Conservation (phyloP, 2,113 vertebrate genomes). For the Meleagris gallopavo region DNA sequence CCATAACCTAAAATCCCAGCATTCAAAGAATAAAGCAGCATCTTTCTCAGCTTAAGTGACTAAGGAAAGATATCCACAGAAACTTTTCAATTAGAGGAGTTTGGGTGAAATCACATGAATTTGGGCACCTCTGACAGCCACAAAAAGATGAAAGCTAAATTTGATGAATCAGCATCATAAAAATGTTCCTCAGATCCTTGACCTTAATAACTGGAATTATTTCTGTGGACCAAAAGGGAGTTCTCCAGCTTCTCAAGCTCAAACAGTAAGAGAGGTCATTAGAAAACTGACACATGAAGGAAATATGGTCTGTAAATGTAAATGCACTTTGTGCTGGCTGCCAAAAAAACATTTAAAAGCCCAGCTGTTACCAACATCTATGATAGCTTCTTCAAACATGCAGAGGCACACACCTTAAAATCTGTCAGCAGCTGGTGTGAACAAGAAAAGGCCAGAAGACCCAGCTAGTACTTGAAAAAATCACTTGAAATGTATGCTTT, state of each 20-base stretch:
- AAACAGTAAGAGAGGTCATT: neutral
- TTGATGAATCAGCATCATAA: neutral
- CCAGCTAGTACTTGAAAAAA: neutral
- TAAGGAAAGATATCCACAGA: neutral
- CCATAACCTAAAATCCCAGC: neutral
- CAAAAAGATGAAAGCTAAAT: neutral
- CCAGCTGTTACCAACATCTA: neutral
- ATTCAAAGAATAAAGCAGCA: neutral
- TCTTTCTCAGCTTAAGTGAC: neutral
- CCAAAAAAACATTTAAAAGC: constrained; percentile 34
- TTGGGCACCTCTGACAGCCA: neutral
- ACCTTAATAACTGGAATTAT: neutral
- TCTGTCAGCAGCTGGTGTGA: constrained; percentile 1
- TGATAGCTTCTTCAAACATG: constrained; percentile 24
- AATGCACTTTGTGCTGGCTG: neutral
- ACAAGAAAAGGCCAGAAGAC: constrained; percentile 14
- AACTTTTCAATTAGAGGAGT: neutral
- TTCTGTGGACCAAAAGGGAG: neutral
- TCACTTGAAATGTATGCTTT: neutral
- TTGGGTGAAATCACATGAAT: neutral
- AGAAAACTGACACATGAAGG: neutral
- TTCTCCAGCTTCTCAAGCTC: neutral
- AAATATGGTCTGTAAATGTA: neutral
- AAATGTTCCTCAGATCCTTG: neutral
- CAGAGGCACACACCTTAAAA: neutral